phyloP scores from a whole-genome alignment of 2,888 invertebrate species.

The Lycophotia porphyrea region DNA sequence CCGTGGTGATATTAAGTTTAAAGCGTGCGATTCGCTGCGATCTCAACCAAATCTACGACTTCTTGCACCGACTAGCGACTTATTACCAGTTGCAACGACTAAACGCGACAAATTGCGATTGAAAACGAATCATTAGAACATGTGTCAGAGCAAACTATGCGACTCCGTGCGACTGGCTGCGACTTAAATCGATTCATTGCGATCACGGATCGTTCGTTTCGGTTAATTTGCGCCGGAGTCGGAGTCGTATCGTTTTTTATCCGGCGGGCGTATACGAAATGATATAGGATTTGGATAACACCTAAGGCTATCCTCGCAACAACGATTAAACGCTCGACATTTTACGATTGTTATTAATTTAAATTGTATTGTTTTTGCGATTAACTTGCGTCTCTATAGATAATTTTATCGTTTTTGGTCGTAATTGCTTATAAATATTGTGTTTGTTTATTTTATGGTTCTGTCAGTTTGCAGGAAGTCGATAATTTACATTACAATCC shows the following conservation, averaged over 20 bases:
- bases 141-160: constrained; percentile 11
- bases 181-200: constrained; percentile 52
- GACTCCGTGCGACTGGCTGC: constrained; percentile 23
- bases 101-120: constrained; percentile 9
- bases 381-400: constrained; percentile 31
- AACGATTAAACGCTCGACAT: constrained; percentile 58
- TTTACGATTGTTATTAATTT: constrained; percentile 62
- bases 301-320: constrained; percentile 60
- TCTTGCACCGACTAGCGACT: background rate
- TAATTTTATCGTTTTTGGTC: constrained; percentile 34
- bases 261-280: constrained; percentile 47
- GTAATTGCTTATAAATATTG: constrained; percentile 36
- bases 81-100: constrained; percentile 7
- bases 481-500: background rate
- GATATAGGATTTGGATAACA: constrained; percentile 64
- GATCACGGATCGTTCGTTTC: constrained; percentile 51
- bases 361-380: constrained; percentile 53
- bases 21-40: constrained; percentile 15
- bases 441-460: constrained; percentile 11
- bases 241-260: constrained; percentile 57
- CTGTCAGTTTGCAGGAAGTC: constrained; percentile 2
- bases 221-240: constrained; percentile 58
- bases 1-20: constrained; percentile 47
- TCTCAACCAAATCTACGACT: background rate
- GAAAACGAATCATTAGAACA: constrained; percentile 1